Percentiles rank a stretch among this genome's conserved stretches.
These are phyloP conservation scores for Drosophila virilis DNA, from an alignment of 1,140 invertebrate genomes.

Conservation along the genomic window DNA sequence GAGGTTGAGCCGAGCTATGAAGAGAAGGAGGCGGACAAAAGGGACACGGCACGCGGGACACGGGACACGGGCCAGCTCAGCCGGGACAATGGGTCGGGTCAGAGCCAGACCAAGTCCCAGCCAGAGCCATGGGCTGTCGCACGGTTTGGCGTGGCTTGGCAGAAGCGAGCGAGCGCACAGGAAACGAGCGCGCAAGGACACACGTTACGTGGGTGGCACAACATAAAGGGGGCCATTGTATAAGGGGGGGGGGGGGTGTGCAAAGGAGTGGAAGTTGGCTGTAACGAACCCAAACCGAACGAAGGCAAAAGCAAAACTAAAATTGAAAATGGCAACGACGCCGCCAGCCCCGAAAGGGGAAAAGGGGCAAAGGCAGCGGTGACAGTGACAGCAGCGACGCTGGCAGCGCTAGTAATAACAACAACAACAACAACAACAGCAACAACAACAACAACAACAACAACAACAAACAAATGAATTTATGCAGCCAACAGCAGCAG, in stretches of 20 bases:
- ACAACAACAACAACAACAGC: conserved; percentile 30
- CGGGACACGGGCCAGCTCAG: not conserved
- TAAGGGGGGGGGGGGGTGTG: not conserved
- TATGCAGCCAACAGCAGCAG: conserved; percentile 57
- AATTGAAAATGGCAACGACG: conserved; percentile 75
- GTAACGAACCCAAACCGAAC: conserved; percentile 48
- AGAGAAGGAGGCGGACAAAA: not conserved
- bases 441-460: conserved; percentile 47
- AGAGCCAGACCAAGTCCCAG: conserved; percentile 43
- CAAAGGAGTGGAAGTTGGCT: conserved; percentile 41
- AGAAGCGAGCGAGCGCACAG: conserved; percentile 42
- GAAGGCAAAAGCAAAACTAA: conserved; percentile 74
- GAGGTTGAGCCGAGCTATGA: conserved; percentile 6
- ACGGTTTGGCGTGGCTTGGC: conserved; percentile 38
- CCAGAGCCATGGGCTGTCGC: conserved; percentile 58
- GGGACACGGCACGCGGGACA: not conserved
- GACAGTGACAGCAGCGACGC: conserved; percentile 60
- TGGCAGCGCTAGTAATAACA: conserved; percentile 60
- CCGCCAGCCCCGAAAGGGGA: conserved; percentile 32
- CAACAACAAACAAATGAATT: conserved; percentile 69
- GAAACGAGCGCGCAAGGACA: conserved; percentile 77
- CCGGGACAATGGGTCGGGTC: conserved; percentile 25
- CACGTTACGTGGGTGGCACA: conserved; percentile 59
- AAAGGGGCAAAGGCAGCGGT: conserved; percentile 35
- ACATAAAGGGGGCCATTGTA: not conserved